Evolutionary conservation across 1,140 invertebrate species (phyloP), one percentile per base, ranked within the genome.

Genomic region (Drosophila gunungcola): DNA sequence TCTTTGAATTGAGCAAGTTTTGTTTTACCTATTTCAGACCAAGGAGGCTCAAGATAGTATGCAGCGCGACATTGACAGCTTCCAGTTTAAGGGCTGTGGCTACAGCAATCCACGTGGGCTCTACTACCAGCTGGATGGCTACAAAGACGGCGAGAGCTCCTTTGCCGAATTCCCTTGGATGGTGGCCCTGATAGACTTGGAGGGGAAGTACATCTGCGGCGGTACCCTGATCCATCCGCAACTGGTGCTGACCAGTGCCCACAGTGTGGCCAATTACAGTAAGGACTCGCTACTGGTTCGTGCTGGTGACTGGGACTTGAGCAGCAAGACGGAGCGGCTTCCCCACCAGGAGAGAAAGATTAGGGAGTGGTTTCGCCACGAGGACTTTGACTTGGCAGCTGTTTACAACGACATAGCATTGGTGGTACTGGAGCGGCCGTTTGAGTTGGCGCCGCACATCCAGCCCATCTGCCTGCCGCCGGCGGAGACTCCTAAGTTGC

Each of bases 241-340:
- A 41, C 94, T 95, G 9, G 94, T 96, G 7, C 86, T 96, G 4
- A 96, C 95, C 2, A 95, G 95, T 4, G 95, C 95, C 39, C 96
- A 96, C 81, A 94, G 94, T 63, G 92, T 94, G 12, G 75, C 58
- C 39, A 74, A 82, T 16, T 75, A 90, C 53, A 54, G 85, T 49
- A 12, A 78, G 43, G 62, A 90, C 49, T 46, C 72, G 10, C 46
- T 91, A 56, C 4, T 70, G 82, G 91, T 95, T 3, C 94, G 96
- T 1, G 94, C 95, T 3, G 96, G 96, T 0, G 96, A 97, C 93
- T 96, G 95, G 95, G 96, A 97, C 82, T 96, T 96, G 39, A 84
- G 60, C 29, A 89, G 68, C 5, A 45, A 68, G n/a, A 46, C 53
- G 0, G 84, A 89, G 38, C 61, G 58, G 11, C 68, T 53, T n/a